These are phyloP conservation scores for Meta bourneti DNA, from an alignment of 2,888 invertebrate genomes.

Conservation along the genomic window DNA sequence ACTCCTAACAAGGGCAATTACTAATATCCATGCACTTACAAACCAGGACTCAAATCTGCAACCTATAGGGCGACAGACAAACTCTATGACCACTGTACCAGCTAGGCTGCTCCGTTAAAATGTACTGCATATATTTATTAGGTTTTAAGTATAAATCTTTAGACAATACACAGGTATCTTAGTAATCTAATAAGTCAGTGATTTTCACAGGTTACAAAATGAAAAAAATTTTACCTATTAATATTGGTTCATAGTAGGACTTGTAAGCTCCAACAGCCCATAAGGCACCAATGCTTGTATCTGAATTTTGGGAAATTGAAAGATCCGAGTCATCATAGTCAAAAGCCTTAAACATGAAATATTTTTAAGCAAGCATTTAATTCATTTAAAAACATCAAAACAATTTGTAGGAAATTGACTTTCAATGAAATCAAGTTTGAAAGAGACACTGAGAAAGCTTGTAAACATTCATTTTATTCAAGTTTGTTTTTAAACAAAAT, in stretches of 20 bases:
- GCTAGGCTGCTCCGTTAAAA: too few species aligned
- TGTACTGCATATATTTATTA: too few species aligned
- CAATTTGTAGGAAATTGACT: neutral
- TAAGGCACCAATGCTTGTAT: constrained; percentile 35
- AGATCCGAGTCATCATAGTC: constrained; percentile 28
- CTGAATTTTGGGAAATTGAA: neutral
- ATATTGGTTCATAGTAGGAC: constrained; percentile 27
- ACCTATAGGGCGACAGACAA: too few species aligned
- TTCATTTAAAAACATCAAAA: neutral
- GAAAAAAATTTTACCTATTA: neutral
- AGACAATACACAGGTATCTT: too few species aligned
- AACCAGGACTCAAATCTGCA: too few species aligned
- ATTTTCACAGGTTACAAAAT: too few species aligned
- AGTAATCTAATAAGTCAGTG: too few species aligned
- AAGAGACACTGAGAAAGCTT: neutral
- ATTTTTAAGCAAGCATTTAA: neutral
- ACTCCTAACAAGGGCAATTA: too few species aligned
- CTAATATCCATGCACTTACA: too few species aligned
- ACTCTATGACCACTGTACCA: too few species aligned
- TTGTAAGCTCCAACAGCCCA: constrained; percentile 36
- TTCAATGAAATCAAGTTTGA: neutral
- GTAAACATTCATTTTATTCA: neutral
- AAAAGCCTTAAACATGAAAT: neutral
- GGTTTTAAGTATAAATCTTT: too few species aligned
- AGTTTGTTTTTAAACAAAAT: neutral